Evolutionary conservation across 2,797 vertebrate genomes (phyloP), one percentile per base, ranked within the genome.

Genomic region (Carapus acus): DNA sequence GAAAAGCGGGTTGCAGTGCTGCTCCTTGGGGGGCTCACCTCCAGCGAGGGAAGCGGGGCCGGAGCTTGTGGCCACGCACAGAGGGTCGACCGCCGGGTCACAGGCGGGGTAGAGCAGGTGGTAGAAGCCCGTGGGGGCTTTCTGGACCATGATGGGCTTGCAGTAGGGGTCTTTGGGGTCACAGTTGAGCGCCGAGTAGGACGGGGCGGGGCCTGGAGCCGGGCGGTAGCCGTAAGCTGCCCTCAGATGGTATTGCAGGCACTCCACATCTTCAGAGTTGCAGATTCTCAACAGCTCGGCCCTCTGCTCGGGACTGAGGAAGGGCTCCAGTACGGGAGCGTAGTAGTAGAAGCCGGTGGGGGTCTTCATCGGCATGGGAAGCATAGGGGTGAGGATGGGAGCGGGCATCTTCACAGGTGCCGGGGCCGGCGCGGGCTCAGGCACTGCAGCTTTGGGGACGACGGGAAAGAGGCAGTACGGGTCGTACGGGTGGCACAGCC

Each of bases 221-320:
- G 88, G 84, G 19, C 74, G 85, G 69, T 89, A 88, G 38, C 89
- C 89, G 3, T 83, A 88, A 3, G 88, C 81, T 7, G 87, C 83
- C 37, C 87, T 84, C 41, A 90, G 77, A 70, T 90, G 89, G 60
- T 90, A 90, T 77, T 90, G 89, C 65, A 90, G 73, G 54, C 89
- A 90, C 46, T 90, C 88, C 0, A 84, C 79, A 49, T 90, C 89
- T 8, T 86, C 79, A 8, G 83, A 43, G 43, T 77, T 82, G 75
- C 89, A 90, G 78, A 90, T 88, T 27, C 86, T 80, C 64, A 90
- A 69, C 62, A 90, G 78, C 65, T 90, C 88, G 1, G 63, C 24
- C 54, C 50, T 83, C 73, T 90, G 83, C 53, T 85, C 82, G 0
- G 50, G 15, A 2, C 73, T 64, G 41, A 90, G 69, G 72, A 89